phyloP scores from a whole-genome alignment of 2,797 vertebrate species.

The Zalophus californianus region DNA sequence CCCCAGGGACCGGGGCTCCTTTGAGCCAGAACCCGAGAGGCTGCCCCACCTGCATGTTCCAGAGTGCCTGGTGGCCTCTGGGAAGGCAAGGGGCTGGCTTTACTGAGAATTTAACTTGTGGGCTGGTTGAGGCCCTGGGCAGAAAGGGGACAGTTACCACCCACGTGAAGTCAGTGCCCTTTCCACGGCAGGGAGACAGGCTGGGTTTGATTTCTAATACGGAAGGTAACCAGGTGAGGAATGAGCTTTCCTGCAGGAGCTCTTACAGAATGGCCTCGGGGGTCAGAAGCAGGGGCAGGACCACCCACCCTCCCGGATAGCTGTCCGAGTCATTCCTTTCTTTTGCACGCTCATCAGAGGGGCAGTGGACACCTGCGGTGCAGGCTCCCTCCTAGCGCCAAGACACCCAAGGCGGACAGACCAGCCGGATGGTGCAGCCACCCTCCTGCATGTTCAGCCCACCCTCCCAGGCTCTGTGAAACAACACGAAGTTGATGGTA shows the following conservation, averaged over 20 bases:
- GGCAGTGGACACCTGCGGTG: neutral
- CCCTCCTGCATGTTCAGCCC: neutral
- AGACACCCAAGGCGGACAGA: neutral
- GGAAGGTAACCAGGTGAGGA: neutral
- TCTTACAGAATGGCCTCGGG: neutral
- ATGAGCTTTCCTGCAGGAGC: too few relatives aligned
- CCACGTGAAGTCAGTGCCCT: neutral
- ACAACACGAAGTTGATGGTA: fast-evolving
- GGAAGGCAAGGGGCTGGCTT: neutral
- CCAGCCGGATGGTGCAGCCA: neutral
- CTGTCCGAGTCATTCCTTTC: neutral
- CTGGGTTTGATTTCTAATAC: neutral
- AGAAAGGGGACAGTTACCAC: neutral
- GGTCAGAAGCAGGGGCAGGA: neutral
- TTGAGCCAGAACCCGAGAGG: neutral
- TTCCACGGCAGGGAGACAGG: fast-evolving
- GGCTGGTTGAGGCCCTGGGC: neutral
- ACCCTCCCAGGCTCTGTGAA: neutral
- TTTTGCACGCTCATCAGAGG: neutral
- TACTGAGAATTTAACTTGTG: neutral
- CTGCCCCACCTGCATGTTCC: neutral
- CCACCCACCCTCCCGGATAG: neutral
- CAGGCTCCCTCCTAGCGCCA: neutral
- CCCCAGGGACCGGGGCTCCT: neutral
- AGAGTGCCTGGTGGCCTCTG: neutral